Conservation (phyloP, 2,888 invertebrate species). For the Drosophila kuntzei region DNA sequence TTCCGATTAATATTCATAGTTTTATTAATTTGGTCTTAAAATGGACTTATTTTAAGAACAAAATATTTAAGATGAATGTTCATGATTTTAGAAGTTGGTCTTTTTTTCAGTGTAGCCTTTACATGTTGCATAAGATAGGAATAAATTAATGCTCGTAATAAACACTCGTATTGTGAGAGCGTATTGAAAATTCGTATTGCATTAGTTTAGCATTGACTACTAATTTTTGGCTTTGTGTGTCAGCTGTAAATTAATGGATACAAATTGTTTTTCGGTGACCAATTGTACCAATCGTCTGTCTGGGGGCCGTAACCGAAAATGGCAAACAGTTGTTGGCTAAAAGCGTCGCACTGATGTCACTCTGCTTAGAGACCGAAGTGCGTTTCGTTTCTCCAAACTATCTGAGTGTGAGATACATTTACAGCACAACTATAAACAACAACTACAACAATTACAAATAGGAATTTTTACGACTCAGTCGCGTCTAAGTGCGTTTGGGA, state of each 20-base stretch:
- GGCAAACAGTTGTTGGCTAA: constrained; percentile 55
- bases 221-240: constrained; percentile 48
- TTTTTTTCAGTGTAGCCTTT: too few relatives aligned
- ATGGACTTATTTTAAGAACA: too few relatives aligned
- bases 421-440: constrained; percentile 8
- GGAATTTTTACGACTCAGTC: constrained; percentile 46
- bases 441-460: constrained; percentile 11
- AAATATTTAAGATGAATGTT: too few relatives aligned
- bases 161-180: constrained; percentile 1
- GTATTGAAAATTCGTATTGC: constrained; percentile 32
- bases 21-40: too few relatives aligned
- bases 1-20: too few relatives aligned
- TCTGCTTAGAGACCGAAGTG: constrained; percentile 18
- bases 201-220: constrained; percentile 23
- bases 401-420: constrained; percentile 4
- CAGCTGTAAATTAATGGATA: constrained; percentile 66
- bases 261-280: constrained; percentile 50
- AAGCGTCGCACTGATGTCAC: constrained; percentile 66
- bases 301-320: constrained; percentile 27
- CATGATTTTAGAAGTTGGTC: too few relatives aligned
- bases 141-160: too few relatives aligned
- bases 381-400: constrained; percentile 10
- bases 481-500: constrained; percentile 29
- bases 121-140: too few relatives aligned
- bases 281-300: constrained; percentile 28